phyloP scores from a whole-genome alignment of 2,113 vertebrate species.

The Stercorarius parasiticus region DNA sequence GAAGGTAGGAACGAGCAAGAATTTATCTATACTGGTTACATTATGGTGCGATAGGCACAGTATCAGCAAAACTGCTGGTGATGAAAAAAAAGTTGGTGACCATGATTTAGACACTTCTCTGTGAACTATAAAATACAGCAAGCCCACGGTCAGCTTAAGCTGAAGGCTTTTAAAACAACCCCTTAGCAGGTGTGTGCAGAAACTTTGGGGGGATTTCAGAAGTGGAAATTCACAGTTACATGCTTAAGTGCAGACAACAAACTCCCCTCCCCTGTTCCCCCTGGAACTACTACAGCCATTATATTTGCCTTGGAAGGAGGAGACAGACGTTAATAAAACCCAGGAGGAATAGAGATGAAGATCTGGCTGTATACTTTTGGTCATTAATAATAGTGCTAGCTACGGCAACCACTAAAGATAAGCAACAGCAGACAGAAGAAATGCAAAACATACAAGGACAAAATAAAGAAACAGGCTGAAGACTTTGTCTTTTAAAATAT shows the following conservation, averaged over 20 bases:
- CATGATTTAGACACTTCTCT: not conserved
- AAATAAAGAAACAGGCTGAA: not conserved
- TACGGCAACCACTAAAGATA: not conserved
- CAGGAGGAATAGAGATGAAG: not conserved
- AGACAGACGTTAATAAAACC: not conserved
- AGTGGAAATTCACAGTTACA: not conserved
- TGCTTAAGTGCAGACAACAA: not conserved
- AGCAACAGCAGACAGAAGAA: not conserved
- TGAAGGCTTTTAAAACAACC: not conserved
- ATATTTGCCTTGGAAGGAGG: not conserved
- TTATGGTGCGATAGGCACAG: not conserved
- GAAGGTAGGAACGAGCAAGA: not conserved
- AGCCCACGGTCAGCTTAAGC: not conserved
- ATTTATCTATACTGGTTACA: not conserved
- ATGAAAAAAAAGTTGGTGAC: not conserved
- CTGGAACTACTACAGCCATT: not conserved
- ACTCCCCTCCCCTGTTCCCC: not conserved
- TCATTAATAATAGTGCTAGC: not conserved
- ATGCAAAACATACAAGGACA: not conserved
- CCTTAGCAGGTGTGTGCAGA: not conserved
- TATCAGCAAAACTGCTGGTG: not conserved
- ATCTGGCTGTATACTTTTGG: not conserved
- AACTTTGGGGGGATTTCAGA: not conserved
- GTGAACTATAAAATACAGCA: not conserved
- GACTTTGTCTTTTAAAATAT: not conserved